A percentile compares a stretch with the other conserved stretches of the same genome.
Conservation (phyloP, 2,888 invertebrate species). For the Sceliomorpha sp. region DNA sequence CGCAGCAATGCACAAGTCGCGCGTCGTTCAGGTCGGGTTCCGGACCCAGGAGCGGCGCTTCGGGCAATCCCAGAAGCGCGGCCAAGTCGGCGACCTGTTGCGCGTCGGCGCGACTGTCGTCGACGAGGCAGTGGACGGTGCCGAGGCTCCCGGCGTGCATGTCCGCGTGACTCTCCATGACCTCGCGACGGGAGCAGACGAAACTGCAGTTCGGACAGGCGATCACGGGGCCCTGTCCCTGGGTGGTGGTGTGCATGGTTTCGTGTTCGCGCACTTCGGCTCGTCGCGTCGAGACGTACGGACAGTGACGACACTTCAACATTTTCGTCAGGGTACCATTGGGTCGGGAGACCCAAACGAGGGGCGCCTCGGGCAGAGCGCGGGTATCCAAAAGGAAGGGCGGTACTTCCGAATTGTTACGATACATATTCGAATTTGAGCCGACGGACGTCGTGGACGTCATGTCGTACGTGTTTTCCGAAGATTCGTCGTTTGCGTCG, state of each 20-base stretch:
- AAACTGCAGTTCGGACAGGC: constrained; percentile 91
- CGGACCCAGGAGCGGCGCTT: constrained; percentile 63
- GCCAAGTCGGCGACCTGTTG: constrained; percentile 71
- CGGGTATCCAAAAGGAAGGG: constrained; percentile 79
- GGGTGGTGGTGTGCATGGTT: constrained; percentile 85
- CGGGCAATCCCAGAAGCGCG: constrained; percentile 67
- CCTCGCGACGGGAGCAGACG: constrained; percentile 87
- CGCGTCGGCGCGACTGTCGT: constrained; percentile 83
- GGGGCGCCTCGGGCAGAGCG: constrained; percentile 84
- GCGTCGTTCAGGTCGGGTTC: constrained; percentile 72
- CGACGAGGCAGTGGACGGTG: constrained; percentile 87
- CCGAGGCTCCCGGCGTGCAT: constrained; percentile 88
- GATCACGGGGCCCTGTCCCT: constrained; percentile 82
- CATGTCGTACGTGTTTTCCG: constrained; percentile 61
- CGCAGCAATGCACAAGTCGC: constrained; percentile 86
- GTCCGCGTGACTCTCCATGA: constrained; percentile 87
- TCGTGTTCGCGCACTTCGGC: constrained; percentile 92
- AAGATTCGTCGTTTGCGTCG: constrained; percentile 57
- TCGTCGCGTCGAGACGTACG: constrained; percentile 90
- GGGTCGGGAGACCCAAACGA: constrained; percentile 87
- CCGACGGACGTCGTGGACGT: constrained; percentile 63
- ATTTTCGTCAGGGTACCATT: constrained; percentile 88
- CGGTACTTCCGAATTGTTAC: constrained; percentile 62
- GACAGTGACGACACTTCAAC: constrained; percentile 92
- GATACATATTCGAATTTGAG: constrained; percentile 23